Evolutionary conservation across 2,797 vertebrate genomes (phyloP), one percentile per base, ranked within the genome.

Genomic region (Coregonus sp.): DNA sequence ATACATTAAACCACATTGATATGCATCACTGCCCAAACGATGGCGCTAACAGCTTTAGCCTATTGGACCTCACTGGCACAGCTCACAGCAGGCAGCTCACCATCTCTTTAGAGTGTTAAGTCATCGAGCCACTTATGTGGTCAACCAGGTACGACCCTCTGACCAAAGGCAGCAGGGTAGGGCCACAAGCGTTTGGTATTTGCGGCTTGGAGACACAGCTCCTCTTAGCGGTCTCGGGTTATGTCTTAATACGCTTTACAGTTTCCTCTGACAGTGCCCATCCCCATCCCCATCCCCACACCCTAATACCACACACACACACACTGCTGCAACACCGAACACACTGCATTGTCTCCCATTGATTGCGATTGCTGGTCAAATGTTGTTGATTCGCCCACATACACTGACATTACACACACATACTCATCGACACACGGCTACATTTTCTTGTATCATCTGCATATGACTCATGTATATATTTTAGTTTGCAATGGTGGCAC

Each of bases 51-150:
- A 86, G 86, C 86, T 82, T 80, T 35, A 81, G 85, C 76, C 70
- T 18, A 3, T 56, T 25, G 29, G 59, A 20, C 33, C 18, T 33
- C 50, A 78, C 81, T 72, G 68, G 73, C 69, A 73, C 76, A 66
- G 78, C 83, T 77, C 75, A 81, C 87, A 78, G 84, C 70, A 77
- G 85, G 37, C 35, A 5, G 70, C 40, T 61, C 47, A 47, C 76
- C 72, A 50, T 80, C 86, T 78, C 84, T 86, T 84, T 82, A 81
- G 81, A 82, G 80, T 80, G 88, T 91, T 91, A 90, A 92, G 89
- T 90, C 86, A 90, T 86, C 80, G 72, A 89, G 87, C 80, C 87
- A 92, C 90, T 91, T 88, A 86, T 92, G 93, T 61, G 91, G 93
- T 92, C 82, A 81, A 84, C 75, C 86, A 89, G 88, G 88, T 92